Base-by-base conservation (phyloP, 2,113 vertebrate species). In the Callipepla squamata region DNA sequence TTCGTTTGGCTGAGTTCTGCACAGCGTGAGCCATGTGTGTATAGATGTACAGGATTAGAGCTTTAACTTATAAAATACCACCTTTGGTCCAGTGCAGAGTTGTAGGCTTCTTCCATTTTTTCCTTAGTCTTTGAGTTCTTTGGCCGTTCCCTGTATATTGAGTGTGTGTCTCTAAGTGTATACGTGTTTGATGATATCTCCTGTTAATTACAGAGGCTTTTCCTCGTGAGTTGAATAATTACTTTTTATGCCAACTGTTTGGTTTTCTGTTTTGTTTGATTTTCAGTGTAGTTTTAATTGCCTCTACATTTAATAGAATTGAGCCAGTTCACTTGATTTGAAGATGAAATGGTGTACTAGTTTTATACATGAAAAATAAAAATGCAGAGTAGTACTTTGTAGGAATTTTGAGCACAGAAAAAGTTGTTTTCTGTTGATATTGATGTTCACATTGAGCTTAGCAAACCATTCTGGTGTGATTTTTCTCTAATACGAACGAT, bases 291-390 rank as follows among this genome's bases (percentile, higher is more conserved):
- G 65, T 85, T 94, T 93, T 97, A 87, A 84, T 90, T 94, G 45
- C 32, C 61, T 93, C 92, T 91, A 93, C 95, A 95, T 96, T 95
- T 94, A 94, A 77, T 69, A 84, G 12, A 61, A 87, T 86, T 92
- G 87, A 97, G 70, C 86, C 87, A 80, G 90, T 97, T 94, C 67
- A 89, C 89, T 97, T 91, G 80, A 38, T 85, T 97, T 90, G 55
- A 87, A 77, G 75, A 78, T 5, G 59, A 93, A 90, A 44, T 20
- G 9, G 77, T 88, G 73, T 74, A 16, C 34, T 77, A 22, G 32
- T 85, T 59, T 59, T 48, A 11, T 8, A 73, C 85, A 77, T 82
- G 38, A 23, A 66, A 75, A 66, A 44, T 45, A 20, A 26, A 65
- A 30, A 7, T 7, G 11, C 51, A 17, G 25, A 53, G 22, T 73